Conservation (phyloP, 2,888 invertebrate genomes). For the Temnothorax ravouxi region DNA sequence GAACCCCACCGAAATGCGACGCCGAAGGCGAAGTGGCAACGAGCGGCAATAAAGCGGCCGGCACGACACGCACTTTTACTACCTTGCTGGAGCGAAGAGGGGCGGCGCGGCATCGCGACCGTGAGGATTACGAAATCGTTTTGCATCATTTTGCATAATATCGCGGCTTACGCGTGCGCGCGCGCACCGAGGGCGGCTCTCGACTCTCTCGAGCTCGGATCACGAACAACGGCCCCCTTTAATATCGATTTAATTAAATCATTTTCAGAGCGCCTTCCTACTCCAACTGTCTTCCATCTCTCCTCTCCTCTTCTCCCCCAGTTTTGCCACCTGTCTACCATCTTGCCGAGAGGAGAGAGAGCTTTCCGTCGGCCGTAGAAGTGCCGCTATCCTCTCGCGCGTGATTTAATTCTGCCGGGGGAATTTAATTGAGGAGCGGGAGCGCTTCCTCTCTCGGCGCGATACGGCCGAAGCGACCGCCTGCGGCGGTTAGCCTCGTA, state of each 20-base stretch:
- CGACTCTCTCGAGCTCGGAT: conserved; percentile 21
- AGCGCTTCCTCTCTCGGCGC: conserved; percentile 11
- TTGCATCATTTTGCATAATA: conserved; percentile 51
- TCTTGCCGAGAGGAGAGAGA: conserved; percentile 19
- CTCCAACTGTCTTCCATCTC: not conserved
- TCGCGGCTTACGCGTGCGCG: not conserved
- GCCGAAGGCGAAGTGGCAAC: conserved; percentile 7
- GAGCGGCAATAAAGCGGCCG: conserved; percentile 18
- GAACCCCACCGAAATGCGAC: not conserved
- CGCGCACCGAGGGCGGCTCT: not conserved
- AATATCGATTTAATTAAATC: conserved; percentile 57
- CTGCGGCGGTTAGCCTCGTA: conserved; percentile 46
- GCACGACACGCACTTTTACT: conserved; percentile 32
- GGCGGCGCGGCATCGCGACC: not conserved
- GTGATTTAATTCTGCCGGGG: conserved; percentile 52
- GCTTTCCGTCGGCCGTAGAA: conserved; percentile 26
- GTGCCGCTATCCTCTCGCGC: conserved; percentile 49
- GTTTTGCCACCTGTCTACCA: conserved; percentile 47
- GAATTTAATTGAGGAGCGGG: conserved; percentile 51
- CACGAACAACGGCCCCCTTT: conserved; percentile 16
- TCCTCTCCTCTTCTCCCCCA: not conserved
- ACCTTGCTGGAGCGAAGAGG: not conserved
- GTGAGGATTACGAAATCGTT: conserved; percentile 30
- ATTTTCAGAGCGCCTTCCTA: conserved; percentile 33
- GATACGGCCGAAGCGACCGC: conserved; percentile 43